These are phyloP conservation scores for Papilio aristodemus DNA, from an alignment of 1,140 invertebrate genomes.

Conservation along the genomic window DNA sequence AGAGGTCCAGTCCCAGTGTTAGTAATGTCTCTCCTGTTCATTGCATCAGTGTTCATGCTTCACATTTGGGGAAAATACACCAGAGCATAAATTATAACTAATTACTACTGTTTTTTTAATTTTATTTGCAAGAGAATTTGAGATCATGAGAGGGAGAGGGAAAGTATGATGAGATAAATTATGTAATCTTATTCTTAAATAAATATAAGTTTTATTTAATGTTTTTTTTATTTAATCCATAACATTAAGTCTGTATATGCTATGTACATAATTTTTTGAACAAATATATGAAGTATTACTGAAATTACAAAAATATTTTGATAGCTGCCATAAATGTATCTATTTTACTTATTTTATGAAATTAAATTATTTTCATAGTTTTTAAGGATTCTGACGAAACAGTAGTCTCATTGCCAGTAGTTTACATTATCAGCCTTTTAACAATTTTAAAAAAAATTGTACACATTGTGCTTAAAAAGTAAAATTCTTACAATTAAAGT, in stretches of 20 bases:
- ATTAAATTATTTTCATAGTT: neutral
- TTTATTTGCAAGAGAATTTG: constrained; percentile 37
- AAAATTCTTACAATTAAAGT: neutral
- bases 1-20: constrained; percentile 99
- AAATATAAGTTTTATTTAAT: constrained; percentile 48
- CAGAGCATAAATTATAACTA: constrained; percentile 85
- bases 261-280: neutral
- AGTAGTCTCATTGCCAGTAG: neutral
- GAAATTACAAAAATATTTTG: neutral
- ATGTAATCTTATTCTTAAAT: constrained; percentile 51
- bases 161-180: constrained; percentile 47
- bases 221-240: constrained; percentile 26
- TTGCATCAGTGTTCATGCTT: constrained; percentile 99
- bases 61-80: constrained; percentile 99
- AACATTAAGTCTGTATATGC: constrained; percentile 24
- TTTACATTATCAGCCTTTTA: constrained; percentile 72
- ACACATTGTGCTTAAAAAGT: constrained; percentile 29
- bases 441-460: constrained; percentile 45
- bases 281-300: neutral
- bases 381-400: neutral
- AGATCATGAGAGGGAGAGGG: constrained; percentile 30
- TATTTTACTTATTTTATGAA: neutral
- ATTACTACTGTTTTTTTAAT: constrained; percentile 25
- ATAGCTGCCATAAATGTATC: neutral
- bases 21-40: constrained; percentile 99